Conservation (phyloP, 2,113 vertebrate genomes). For the Chlorodrepanis virens region DNA sequence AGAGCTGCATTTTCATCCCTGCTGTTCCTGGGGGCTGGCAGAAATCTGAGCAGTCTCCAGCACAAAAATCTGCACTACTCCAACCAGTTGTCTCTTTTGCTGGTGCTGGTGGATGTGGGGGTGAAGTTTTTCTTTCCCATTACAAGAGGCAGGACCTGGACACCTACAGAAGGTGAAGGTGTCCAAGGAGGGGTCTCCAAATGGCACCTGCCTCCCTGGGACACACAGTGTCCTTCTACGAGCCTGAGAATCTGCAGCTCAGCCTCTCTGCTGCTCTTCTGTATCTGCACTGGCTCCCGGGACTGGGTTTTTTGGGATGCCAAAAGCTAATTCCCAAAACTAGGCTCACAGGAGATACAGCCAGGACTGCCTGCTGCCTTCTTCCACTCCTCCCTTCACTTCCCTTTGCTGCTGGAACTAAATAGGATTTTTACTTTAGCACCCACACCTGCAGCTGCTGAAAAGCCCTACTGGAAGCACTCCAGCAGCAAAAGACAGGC, state of each 20-base stretch:
- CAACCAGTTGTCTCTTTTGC: neutral
- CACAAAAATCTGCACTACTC: neutral
- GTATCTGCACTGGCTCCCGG: neutral
- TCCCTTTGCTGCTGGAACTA: constrained; percentile 21
- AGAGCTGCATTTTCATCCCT: constrained; percentile 30
- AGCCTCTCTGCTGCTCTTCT: neutral
- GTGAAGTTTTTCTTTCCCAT: neutral
- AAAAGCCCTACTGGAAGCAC: constrained; percentile 29
- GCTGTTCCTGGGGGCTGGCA: constrained; percentile 20
- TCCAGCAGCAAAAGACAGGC: constrained; percentile 48
- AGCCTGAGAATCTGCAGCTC: neutral
- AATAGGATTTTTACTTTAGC: constrained; percentile 50
- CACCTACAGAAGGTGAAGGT: neutral
- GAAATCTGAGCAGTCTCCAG: neutral
- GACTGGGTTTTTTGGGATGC: neutral
- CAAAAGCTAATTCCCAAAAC: neutral
- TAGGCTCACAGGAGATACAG: neutral
- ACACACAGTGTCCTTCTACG: neutral
- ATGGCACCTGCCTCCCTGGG: neutral
- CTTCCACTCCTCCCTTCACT: neutral
- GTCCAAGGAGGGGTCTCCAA: neutral
- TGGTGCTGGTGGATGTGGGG: neutral
- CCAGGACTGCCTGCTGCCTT: neutral
- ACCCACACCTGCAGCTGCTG: constrained; percentile 57
- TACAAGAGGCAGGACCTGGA: neutral